A percentile compares a stretch with the other conserved stretches of the same genome.
These are phyloP conservation scores for Notamacropus eugenii DNA, from an alignment of 2,797 vertebrate genomes.

Conservation along the genomic window DNA sequence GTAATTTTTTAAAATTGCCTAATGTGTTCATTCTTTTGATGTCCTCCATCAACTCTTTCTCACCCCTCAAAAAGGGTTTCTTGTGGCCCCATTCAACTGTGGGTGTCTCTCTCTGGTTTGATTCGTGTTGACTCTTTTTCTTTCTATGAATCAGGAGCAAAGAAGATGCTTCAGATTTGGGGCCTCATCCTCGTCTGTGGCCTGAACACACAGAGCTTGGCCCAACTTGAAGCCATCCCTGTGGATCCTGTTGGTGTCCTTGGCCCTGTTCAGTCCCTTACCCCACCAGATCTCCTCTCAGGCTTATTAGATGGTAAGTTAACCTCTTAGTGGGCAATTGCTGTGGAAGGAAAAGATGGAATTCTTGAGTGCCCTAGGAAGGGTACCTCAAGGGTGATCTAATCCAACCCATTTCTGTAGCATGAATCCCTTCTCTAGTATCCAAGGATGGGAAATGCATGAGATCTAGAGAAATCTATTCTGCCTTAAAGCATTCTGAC, in stretches of 20 bases:
- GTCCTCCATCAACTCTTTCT: background rate
- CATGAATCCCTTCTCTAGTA: background rate
- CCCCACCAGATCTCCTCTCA: background rate
- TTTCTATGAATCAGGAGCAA: background rate
- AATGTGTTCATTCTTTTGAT: background rate
- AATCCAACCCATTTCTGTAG: background rate
- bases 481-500: background rate
- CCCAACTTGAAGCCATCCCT: background rate
- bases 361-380: background rate
- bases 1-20: background rate
- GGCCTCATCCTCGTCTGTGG: background rate
- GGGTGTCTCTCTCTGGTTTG: background rate
- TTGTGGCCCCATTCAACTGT: fast-evolving
- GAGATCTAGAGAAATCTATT: background rate
- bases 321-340: background rate
- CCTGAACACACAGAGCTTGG: background rate
- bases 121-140: background rate
- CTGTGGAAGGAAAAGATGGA: background rate
- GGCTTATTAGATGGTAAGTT: background rate
- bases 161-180: background rate
- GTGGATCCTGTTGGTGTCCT: background rate
- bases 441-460: background rate
- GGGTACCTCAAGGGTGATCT: background rate
- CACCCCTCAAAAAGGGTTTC: too few relatives aligned
- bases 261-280: background rate